phyloP scores from a whole-genome alignment of 2,113 vertebrate genomes.

The Pollimyrus isidori region DNA sequence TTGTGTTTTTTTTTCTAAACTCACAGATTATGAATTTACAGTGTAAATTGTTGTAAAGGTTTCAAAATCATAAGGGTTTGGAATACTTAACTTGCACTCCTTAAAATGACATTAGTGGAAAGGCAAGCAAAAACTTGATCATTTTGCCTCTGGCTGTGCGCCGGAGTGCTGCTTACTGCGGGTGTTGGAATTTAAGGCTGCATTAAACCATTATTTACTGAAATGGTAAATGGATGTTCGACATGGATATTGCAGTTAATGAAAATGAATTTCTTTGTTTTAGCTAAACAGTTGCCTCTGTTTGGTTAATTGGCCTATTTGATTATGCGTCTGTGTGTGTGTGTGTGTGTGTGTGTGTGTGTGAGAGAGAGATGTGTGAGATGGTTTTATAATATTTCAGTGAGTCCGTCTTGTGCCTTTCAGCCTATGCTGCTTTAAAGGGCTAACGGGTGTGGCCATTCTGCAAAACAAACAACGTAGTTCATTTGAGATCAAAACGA shows the following conservation, averaged over 20 bases:
- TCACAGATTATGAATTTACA: background rate
- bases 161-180: background rate
- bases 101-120: background rate
- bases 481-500: background rate
- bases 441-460: background rate
- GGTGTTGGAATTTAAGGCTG: background rate
- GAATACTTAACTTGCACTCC: background rate
- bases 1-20: background rate
- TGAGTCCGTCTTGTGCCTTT: background rate
- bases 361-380: no score
- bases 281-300: background rate
- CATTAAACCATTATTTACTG: background rate
- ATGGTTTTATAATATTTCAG: background rate
- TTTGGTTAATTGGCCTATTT: background rate
- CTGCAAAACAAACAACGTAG: background rate
- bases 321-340: background rate
- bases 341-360: no score
- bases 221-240: constrained; percentile 2
- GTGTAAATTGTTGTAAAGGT: background rate
- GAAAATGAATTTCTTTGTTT: background rate
- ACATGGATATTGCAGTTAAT: background rate
- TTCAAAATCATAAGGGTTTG: background rate
- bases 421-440: background rate
- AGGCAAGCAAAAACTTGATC: background rate
- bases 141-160: background rate